Evolutionary conservation across 2,888 invertebrate genomes (phyloP).

Genomic region (Idaea dimidiata): DNA sequence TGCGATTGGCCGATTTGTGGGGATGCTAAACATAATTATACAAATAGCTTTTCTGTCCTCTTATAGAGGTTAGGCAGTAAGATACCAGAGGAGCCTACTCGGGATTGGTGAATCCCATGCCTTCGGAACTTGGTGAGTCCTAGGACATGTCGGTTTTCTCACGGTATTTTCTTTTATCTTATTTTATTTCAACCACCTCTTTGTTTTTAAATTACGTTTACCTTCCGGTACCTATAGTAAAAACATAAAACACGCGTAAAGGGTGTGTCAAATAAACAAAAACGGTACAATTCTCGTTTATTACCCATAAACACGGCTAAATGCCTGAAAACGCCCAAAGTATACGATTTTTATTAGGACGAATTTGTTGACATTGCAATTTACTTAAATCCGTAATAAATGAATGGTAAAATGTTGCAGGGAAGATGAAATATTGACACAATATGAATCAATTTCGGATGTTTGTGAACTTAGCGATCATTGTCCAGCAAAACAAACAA

Average conservation of each 20-base stretch:
- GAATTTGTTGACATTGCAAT: not conserved
- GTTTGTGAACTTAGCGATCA: too few relatives aligned
- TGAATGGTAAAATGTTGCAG: not conserved
- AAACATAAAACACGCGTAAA: not conserved
- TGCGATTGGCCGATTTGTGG: too few relatives aligned
- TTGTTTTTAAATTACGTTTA: not conserved
- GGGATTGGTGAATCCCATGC: too few relatives aligned
- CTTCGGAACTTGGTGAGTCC: too few relatives aligned
- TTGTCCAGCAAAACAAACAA: too few relatives aligned
- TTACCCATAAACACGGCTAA: not conserved
- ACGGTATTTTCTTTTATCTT: too few relatives aligned
- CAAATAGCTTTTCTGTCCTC: too few relatives aligned
- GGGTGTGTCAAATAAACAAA: not conserved
- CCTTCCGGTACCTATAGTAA: not conserved
- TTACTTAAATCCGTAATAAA: not conserved
- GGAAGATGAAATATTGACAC: not conserved
- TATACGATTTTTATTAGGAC: conserved; percentile 1
- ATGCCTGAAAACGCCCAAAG: not conserved
- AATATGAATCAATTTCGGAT: not conserved
- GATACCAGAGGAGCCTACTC: too few relatives aligned
- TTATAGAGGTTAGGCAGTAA: too few relatives aligned
- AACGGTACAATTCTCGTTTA: not conserved
- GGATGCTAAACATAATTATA: too few relatives aligned
- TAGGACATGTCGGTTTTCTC: too few relatives aligned
- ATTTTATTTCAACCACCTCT: not conserved